Percentiles rank a stretch among this genome's conserved stretches.
Evolutionary conservation across 2,797 vertebrate species (phyloP).

Genomic region (Tolypeutes matacus): DNA sequence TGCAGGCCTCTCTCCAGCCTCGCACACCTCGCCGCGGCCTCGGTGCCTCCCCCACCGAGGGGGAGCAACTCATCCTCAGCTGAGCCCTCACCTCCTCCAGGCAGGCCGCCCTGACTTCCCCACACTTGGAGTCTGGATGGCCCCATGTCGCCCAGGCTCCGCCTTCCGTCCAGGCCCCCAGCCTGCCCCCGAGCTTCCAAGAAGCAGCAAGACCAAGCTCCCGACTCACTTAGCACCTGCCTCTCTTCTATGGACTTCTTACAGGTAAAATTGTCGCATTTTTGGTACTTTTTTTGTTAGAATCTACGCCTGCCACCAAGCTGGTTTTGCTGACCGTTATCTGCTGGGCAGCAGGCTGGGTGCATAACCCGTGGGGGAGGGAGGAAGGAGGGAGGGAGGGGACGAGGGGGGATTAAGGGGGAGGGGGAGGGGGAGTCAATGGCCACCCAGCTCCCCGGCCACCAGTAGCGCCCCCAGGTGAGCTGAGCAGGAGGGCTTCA

Average conservation of each 20-base stretch:
- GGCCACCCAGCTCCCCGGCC: too few relatives aligned
- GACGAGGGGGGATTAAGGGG: too few relatives aligned
- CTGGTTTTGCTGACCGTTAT: not conserved
- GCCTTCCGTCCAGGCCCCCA: rapidly evolving
- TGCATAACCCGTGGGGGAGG: rapidly evolving
- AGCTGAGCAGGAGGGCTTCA: too few relatives aligned
- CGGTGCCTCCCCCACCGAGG: rapidly evolving
- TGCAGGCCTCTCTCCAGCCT: too few relatives aligned
- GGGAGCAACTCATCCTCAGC: rapidly evolving
- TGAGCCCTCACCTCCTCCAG: not conserved
- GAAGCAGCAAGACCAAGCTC: rapidly evolving
- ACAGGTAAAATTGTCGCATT: too few relatives aligned
- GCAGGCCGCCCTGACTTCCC: not conserved
- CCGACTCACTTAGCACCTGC: rapidly evolving
- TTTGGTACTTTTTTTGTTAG: not conserved
- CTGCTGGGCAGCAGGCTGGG: rapidly evolving
- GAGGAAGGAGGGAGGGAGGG: not conserved
- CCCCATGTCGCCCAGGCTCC: too few relatives aligned
- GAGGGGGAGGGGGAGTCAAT: too few relatives aligned
- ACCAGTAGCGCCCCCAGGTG: too few relatives aligned
- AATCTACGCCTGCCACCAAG: rapidly evolving
- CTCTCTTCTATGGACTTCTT: rapidly evolving
- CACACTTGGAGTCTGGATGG: too few relatives aligned
- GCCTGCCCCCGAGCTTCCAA: too few relatives aligned
- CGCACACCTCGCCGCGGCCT: too few relatives aligned